These are phyloP conservation scores for Sinhomidia bicolor DNA, from an alignment of 2,888 invertebrate genomes.

Conservation along the genomic window DNA sequence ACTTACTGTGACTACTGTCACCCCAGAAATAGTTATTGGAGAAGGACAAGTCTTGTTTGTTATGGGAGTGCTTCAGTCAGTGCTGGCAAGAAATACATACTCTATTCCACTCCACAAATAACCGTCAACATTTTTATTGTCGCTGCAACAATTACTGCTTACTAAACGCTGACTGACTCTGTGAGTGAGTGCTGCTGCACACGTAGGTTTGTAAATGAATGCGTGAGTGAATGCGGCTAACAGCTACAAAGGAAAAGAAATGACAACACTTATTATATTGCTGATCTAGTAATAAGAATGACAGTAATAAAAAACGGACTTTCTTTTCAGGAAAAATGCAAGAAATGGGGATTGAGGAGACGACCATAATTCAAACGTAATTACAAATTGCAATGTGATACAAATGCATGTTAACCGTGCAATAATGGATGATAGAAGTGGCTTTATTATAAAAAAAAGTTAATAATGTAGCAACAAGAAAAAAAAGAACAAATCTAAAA, in stretches of 20 bases:
- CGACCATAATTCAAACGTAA: slow-evolving; percentile 26
- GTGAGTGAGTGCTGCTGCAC: not conserved
- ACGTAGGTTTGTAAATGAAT: too few species aligned
- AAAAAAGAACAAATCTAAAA: not conserved
- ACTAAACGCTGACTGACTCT: not conserved
- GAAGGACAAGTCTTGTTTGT: slow-evolving; percentile 27
- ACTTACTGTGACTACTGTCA: too few species aligned
- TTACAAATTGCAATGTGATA: slow-evolving; percentile 58
- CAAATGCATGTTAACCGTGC: slow-evolving; percentile 41
- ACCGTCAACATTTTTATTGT: slow-evolving; percentile 48
- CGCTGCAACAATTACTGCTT: slow-evolving; percentile 26
- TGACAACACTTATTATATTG: slow-evolving; percentile 32
- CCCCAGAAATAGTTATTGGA: not conserved
- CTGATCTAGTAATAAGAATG: slow-evolving; percentile 35
- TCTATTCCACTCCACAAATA: slow-evolving; percentile 45
- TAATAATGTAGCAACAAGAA: not conserved
- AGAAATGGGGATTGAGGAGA: slow-evolving; percentile 11
- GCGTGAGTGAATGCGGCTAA: slow-evolving; percentile 16
- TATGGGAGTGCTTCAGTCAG: not conserved
- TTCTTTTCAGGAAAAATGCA: slow-evolving; percentile 31
- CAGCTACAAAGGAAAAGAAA: slow-evolving; percentile 35
- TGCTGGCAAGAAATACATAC: slow-evolving; percentile 22
- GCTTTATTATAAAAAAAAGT: slow-evolving; percentile 16
- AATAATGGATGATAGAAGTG: not conserved
- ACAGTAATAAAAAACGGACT: slow-evolving; percentile 9